Conservation (phyloP, 2,113 vertebrate genomes). For the Eurypyga helias region DNA sequence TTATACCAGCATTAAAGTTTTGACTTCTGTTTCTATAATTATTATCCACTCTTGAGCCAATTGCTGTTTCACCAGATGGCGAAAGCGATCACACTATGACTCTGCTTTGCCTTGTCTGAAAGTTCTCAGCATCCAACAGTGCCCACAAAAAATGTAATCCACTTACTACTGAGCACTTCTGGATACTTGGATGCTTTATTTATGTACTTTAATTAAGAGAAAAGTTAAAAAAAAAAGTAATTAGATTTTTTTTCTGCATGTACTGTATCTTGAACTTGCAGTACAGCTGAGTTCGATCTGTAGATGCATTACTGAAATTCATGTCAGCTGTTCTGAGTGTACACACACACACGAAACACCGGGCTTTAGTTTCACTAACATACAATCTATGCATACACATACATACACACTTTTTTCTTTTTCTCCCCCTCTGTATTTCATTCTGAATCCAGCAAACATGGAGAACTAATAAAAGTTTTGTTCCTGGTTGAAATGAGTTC, state of each 20-base stretch:
- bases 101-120: not conserved
- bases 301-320: not conserved
- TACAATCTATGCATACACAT: no score
- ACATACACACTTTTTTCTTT: no score
- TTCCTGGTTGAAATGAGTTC: not conserved
- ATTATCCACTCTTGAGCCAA: not conserved
- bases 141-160: not conserved
- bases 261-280: not conserved
- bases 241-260: not conserved
- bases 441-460: not conserved
- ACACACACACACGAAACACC: not conserved
- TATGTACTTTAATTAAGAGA: not conserved
- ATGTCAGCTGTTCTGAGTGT: accelerated
- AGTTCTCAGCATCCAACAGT: not conserved
- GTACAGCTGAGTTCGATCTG: not conserved
- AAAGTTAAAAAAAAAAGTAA: not conserved
- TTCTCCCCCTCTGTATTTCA: not conserved
- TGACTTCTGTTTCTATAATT: conserved; percentile 5
- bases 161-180: not conserved
- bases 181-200: not conserved
- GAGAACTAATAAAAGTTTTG: not conserved
- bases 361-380: not conserved
- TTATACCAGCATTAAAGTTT: not conserved
- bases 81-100: not conserved
- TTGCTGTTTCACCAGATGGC: not conserved